Percentiles rank a stretch among this genome's conserved stretches.
phyloP scores from a whole-genome alignment of 2,888 invertebrate species.

The Megaustenia siamemsis region DNA sequence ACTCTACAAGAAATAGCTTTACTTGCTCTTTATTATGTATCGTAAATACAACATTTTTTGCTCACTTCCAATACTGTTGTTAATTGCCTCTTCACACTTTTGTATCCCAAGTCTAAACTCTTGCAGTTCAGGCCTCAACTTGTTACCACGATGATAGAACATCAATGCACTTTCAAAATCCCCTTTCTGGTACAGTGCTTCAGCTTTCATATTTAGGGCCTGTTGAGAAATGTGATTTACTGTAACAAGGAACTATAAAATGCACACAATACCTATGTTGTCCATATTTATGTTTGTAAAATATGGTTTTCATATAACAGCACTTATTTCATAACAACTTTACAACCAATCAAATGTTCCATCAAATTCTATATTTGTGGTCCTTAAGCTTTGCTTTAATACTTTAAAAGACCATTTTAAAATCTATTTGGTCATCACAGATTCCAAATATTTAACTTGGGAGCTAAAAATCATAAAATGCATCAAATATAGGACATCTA shows the following conservation, averaged over 20 bases:
- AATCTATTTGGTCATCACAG: no score
- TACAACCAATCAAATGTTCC: no score
- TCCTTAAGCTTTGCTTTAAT: no score
- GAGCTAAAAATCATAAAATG: no score
- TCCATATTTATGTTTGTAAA: no score
- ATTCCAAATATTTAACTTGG: no score
- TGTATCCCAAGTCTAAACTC: conserved; percentile 89
- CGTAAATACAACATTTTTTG: conserved; percentile 48
- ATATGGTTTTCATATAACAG: no score
- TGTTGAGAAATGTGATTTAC: conserved; percentile 51
- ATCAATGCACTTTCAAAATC: conserved; percentile 96
- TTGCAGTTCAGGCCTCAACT: conserved; percentile 91
- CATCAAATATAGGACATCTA: no score
- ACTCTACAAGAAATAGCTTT: background rate
- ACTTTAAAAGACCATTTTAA: no score
- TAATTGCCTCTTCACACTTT: conserved; percentile 96
- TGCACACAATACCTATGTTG: no score
- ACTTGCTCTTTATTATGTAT: background rate
- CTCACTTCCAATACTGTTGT: conserved; percentile 89
- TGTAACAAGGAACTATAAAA: background rate
- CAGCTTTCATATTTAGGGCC: conserved; percentile 94
- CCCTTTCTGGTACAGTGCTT: conserved; percentile 93
- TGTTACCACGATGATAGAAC: conserved; percentile 92
- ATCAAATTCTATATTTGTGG: no score
- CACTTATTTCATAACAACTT: no score